Conservation (phyloP, 2,113 vertebrate species). For the Phoenicopterus ruber region DNA sequence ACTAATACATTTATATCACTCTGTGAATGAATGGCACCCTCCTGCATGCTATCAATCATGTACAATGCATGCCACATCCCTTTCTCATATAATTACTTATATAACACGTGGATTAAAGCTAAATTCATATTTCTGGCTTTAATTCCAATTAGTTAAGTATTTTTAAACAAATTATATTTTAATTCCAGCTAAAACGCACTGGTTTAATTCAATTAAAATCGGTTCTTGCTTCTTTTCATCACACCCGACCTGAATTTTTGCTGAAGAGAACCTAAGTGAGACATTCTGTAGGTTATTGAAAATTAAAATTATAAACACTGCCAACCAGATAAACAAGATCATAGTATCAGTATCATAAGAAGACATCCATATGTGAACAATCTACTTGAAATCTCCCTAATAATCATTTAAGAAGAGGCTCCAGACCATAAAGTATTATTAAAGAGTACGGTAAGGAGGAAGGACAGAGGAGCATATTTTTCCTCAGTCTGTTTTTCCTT, state of each 20-base stretch:
- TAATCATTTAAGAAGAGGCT: neutral
- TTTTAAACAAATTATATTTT: conserved; percentile 39
- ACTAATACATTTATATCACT: neutral
- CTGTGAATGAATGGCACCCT: neutral
- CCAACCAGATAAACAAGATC: neutral
- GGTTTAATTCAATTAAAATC: conserved; percentile 11
- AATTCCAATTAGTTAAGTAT: conserved; percentile 13
- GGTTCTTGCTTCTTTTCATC: neutral
- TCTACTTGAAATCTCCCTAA: neutral
- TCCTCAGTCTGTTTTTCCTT: neutral
- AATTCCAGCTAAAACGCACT: conserved; percentile 12
- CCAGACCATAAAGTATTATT: neutral
- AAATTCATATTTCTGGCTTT: neutral
- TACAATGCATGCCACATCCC: neutral
- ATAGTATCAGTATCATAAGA: neutral
- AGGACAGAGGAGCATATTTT: neutral
- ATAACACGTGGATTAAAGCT: neutral
- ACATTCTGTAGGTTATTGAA: neutral
- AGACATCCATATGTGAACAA: neutral
- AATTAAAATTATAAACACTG: neutral
- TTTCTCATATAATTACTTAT: neutral
- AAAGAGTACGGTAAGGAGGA: neutral
- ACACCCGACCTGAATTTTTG: neutral
- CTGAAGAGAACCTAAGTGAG: neutral
- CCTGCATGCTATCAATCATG: neutral